Conservation (phyloP, 2,113 vertebrate genomes). For the Oncorhynchus nerka region DNA sequence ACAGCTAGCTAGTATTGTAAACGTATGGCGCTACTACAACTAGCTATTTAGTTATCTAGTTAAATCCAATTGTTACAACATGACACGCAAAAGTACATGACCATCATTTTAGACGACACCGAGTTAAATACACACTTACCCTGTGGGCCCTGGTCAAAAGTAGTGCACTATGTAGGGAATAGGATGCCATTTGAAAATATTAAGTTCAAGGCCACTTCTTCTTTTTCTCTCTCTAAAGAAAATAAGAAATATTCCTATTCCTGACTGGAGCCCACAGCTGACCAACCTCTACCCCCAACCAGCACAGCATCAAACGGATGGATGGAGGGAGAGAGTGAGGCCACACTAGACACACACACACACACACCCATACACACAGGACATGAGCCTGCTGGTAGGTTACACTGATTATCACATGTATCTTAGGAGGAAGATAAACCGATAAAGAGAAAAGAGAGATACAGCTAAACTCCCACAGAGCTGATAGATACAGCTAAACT, state of each 20-base stretch:
- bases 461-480: background rate
- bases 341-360: constrained; percentile 44
- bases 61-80: too few relatives aligned
- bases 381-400: background rate
- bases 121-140: too few relatives aligned
- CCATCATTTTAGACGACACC: too few relatives aligned
- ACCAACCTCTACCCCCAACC: constrained; percentile 38
- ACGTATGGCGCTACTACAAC: too few relatives aligned
- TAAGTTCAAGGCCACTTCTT: constrained; percentile 51
- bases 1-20: too few relatives aligned
- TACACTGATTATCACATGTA: background rate
- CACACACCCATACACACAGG: constrained; percentile 22
- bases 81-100: too few relatives aligned
- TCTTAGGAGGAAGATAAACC: background rate
- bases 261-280: constrained; percentile 35
- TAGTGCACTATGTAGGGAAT: too few relatives aligned
- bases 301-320: background rate
- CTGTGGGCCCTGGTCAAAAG: too few relatives aligned
- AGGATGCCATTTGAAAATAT: background rate
- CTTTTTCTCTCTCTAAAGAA: constrained; percentile 47
- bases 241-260: constrained; percentile 38
- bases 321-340: constrained; percentile 33
- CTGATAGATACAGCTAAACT: too few relatives aligned
- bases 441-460: background rate
- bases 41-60: too few relatives aligned